Conservation (phyloP, 64 coral and sea anemone species). For the Anthopleura sola region DNA sequence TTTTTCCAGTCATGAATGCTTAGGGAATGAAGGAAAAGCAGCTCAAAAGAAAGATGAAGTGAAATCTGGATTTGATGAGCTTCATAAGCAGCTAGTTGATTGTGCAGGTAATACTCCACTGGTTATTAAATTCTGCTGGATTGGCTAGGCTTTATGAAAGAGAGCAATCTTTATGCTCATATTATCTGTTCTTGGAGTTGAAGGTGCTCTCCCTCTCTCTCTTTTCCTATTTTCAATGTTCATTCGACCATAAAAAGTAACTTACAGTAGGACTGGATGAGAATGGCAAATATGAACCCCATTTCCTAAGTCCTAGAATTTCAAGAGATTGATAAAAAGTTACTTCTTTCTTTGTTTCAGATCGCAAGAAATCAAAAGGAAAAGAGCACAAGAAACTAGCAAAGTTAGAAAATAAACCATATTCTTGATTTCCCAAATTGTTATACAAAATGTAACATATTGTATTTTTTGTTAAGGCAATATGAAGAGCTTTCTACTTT, state of each 20-base stretch:
- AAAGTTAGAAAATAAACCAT: conserved; percentile 44
- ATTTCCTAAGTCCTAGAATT: not conserved
- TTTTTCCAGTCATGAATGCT: conserved; percentile 69
- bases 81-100: conserved; percentile 30
- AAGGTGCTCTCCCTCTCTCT: too few species aligned
- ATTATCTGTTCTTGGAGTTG: too few species aligned
- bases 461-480: conserved; percentile 33
- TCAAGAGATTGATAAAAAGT: not conserved
- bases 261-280: too few species aligned
- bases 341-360: conserved; percentile 33
- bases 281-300: too few species aligned
- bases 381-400: conserved; percentile 73
- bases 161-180: too few species aligned
- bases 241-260: not conserved
- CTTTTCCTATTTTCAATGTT: not conserved
- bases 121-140: not conserved
- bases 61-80: conserved; percentile 79
- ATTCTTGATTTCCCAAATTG: not conserved
- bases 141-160: not conserved
- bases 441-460: not conserved
- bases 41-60: conserved; percentile 82
- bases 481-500: conserved; percentile 58
- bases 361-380: conserved; percentile 70
- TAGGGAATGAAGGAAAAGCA: conserved; percentile 72
- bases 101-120: conserved; percentile 12